phyloP scores from a whole-genome alignment of 2,113 vertebrate genomes.

The Platysternon megacephalum region DNA sequence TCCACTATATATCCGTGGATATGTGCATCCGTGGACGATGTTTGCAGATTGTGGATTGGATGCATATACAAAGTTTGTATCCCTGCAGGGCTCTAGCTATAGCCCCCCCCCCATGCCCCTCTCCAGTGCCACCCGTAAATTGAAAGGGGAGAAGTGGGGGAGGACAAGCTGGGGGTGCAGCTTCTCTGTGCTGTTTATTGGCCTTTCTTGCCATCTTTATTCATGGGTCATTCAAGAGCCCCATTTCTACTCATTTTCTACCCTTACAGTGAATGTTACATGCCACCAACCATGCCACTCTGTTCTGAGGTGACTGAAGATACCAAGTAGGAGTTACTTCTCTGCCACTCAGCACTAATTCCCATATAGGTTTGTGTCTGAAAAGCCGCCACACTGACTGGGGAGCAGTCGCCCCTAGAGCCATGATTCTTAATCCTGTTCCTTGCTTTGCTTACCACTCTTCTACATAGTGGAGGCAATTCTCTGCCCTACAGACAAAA shows the following conservation, averaged over 20 bases:
- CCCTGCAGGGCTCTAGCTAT: background rate
- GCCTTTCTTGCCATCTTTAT: background rate
- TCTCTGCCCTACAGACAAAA: background rate
- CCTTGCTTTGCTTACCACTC: background rate
- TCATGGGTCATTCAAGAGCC: background rate
- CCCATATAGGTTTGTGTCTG: background rate
- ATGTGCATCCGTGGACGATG: no score
- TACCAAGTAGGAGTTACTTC: accelerated
- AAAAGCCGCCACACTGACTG: background rate
- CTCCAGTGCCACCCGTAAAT: background rate
- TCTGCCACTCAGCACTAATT: background rate
- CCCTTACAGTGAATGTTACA: background rate
- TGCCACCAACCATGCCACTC: background rate
- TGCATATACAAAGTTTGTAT: no score
- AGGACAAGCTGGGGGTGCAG: background rate
- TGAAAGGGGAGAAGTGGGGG: background rate
- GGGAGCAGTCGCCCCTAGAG: background rate
- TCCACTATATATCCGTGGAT: no score
- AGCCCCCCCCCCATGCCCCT: background rate
- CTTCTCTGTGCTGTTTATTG: background rate
- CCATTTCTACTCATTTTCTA: background rate
- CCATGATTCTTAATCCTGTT: background rate
- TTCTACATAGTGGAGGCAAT: background rate
- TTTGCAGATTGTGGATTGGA: no score
- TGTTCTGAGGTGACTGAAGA: background rate